phyloP scores from a whole-genome alignment of 2,113 vertebrate genomes.

The Peucedramus taeniatus region DNA sequence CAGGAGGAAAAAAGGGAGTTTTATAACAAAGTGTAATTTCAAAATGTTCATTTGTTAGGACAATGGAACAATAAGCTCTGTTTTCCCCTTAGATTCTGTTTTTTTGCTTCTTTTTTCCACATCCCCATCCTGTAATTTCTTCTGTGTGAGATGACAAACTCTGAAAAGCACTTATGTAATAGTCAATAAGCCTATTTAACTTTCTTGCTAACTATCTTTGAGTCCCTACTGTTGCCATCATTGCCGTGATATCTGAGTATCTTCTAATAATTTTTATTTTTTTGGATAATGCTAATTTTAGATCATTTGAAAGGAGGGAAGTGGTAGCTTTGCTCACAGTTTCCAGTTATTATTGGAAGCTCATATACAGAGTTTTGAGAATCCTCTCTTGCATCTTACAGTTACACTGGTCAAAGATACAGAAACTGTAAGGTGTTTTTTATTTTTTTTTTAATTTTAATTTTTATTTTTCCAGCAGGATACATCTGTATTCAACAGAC shows the following conservation, averaged over 20 bases:
- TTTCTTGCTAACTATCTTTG: not conserved
- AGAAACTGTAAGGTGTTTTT: not conserved
- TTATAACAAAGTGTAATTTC: not conserved
- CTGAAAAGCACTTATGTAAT: not conserved
- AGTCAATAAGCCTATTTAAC: not conserved
- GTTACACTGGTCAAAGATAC: not conserved
- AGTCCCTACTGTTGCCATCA: not conserved
- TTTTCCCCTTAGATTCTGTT: not conserved
- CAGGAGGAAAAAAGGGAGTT: not conserved
- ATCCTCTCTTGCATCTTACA: not conserved
- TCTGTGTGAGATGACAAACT: not conserved
- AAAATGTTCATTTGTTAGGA: not conserved
- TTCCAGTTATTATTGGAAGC: not conserved
- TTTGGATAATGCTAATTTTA: not conserved
- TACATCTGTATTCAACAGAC: not conserved
- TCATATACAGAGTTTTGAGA: not conserved
- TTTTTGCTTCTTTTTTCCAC: too few relatives aligned
- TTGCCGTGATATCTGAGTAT: not conserved
- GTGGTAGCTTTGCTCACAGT: not conserved
- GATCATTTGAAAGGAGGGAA: not conserved
- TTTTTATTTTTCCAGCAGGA: accelerated
- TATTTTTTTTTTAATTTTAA: not conserved
- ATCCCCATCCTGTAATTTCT: not conserved
- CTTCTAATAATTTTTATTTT: not conserved
- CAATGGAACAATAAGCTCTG: not conserved